Percentiles rank a stretch among this genome's conserved stretches.
Conservation (phyloP, 2,888 invertebrate species). For the Apamea sordens region DNA sequence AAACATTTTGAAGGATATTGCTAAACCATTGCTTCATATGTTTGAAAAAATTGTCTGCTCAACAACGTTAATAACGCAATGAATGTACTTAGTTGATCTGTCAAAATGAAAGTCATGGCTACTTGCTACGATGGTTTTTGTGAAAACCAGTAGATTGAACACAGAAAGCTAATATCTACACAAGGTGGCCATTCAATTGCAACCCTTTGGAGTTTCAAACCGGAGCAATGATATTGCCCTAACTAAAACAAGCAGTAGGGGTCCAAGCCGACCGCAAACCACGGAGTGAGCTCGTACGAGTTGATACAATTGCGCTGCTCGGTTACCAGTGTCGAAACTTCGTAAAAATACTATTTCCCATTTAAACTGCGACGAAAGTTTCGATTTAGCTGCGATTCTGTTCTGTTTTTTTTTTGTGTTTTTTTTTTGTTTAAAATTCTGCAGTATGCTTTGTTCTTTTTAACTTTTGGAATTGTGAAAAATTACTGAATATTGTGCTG, state of each 20-base stretch:
- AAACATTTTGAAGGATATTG: no score
- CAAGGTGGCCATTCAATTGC: not conserved
- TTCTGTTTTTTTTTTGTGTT: conserved; percentile 1
- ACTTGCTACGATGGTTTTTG: not conserved
- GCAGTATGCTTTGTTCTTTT: conserved; percentile 30
- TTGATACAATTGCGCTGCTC: conserved; percentile 65
- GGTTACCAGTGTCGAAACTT: conserved; percentile 65
- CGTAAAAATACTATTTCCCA: conserved; percentile 67
- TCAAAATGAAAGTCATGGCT: not conserved
- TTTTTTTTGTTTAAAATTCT: conserved; percentile 5
- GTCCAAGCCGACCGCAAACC: conserved; percentile 60
- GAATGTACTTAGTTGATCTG: not conserved
- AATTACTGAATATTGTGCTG: not conserved
- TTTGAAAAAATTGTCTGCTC: no score
- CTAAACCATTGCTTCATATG: no score
- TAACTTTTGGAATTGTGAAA: not conserved
- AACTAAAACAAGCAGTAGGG: conserved; percentile 52
- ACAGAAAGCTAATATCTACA: not conserved
- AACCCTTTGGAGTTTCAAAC: not conserved
- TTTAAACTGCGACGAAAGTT: conserved; percentile 64
- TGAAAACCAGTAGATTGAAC: not conserved
- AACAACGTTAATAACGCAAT: not conserved
- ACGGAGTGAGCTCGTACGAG: conserved; percentile 62
- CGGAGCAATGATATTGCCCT: conserved; percentile 28
- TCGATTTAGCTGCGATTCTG: conserved; percentile 45